Conservation (phyloP, 1,140 invertebrate genomes). For the Aphelinus atriplicis region DNA sequence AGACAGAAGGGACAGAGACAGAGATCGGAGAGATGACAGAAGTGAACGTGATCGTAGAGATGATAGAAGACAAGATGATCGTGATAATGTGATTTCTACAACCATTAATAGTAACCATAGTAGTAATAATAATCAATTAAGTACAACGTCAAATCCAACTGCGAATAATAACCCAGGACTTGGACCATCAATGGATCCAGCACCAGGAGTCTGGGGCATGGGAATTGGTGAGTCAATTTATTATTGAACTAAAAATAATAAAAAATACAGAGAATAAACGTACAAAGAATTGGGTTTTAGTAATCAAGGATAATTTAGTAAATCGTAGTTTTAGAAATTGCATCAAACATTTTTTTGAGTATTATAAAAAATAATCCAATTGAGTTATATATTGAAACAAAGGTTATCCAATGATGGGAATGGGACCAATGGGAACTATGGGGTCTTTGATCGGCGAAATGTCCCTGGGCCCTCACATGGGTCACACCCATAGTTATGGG, state of each 20-base stretch:
- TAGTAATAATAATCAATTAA: slow-evolving; percentile 51
- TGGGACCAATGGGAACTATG: slow-evolving; percentile 68
- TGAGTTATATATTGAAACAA: background rate
- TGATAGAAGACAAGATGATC: slow-evolving; percentile 54
- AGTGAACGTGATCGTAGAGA: slow-evolving; percentile 59
- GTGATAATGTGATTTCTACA: slow-evolving; percentile 49
- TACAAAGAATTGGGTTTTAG: too few species aligned
- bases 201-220: slow-evolving; percentile 61
- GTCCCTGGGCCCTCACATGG: slow-evolving; percentile 61
- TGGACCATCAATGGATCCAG: slow-evolving; percentile 56
- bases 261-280: too few species aligned
- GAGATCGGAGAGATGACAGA: slow-evolving; percentile 62
- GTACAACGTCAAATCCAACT: slow-evolving; percentile 48
- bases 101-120: slow-evolving; percentile 51
- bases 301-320: too few species aligned
- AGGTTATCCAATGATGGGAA: slow-evolving; percentile 70
- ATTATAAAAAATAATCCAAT: too few species aligned
- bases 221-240: slow-evolving; percentile 55
- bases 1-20: slow-evolving; percentile 60
- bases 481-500: slow-evolving; percentile 60
- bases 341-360: too few species aligned
- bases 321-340: too few species aligned
- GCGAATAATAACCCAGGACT: slow-evolving; percentile 46
- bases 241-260: too few species aligned
- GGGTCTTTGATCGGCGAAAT: slow-evolving; percentile 66